phyloP scores from a whole-genome alignment of 1,140 invertebrate species.

The Leptopilina boulardi region DNA sequence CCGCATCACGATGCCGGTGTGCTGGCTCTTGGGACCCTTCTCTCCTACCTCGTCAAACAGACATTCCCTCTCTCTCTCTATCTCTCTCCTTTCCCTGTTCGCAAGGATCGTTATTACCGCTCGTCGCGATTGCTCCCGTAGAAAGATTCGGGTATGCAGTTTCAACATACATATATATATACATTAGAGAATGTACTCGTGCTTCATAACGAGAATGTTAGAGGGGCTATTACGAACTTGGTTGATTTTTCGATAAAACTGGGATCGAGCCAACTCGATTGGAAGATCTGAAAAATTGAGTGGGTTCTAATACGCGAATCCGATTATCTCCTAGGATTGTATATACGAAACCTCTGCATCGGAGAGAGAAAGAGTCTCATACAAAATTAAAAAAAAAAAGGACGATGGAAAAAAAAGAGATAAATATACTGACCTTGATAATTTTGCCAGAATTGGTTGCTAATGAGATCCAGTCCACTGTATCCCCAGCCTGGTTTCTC shows the following conservation, averaged over 20 bases:
- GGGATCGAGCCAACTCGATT: slow-evolving; percentile 62
- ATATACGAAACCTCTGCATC: too few species aligned
- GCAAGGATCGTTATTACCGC: slow-evolving; percentile 66
- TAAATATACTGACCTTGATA: slow-evolving; percentile 83
- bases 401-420: not conserved
- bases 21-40: slow-evolving; percentile 66
- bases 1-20: slow-evolving; percentile 69
- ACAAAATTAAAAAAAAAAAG: slow-evolving; percentile 45
- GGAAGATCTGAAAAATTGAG: slow-evolving; percentile 74
- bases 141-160: slow-evolving; percentile 42
- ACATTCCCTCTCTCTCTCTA: slow-evolving; percentile 15
- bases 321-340: slow-evolving; percentile 66
- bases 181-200: slow-evolving; percentile 44
- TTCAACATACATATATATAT: slow-evolving; percentile 48
- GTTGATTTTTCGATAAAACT: slow-evolving; percentile 61
- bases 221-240: slow-evolving; percentile 32
- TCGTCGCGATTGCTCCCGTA: slow-evolving; percentile 63
- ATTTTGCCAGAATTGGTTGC: slow-evolving; percentile 90
- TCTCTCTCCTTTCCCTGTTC: slow-evolving; percentile 31
- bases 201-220: slow-evolving; percentile 11
- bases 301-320: slow-evolving; percentile 72
- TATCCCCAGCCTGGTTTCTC: slow-evolving; percentile 81
- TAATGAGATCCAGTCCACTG: slow-evolving; percentile 84
- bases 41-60: slow-evolving; percentile 65
- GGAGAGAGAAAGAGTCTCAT: too few species aligned